A percentile compares a stretch with the other conserved stretches of the same genome.
Evolutionary conservation across 2,888 invertebrate species (phyloP).

Genomic region (Palloptera scutellata): DNA sequence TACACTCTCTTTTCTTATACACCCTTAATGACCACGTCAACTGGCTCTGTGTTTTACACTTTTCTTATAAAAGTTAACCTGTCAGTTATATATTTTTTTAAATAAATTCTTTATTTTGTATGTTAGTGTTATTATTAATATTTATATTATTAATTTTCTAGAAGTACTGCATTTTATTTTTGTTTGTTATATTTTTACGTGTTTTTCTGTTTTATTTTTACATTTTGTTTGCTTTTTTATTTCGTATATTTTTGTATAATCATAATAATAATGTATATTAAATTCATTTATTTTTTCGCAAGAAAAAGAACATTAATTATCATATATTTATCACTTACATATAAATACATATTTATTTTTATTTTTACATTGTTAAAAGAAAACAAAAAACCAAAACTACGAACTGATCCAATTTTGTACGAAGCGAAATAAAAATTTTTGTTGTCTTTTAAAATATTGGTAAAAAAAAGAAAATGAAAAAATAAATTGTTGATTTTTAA

Average conservation of each 20-base stretch:
- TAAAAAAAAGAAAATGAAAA: background rate
- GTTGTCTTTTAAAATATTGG: conserved; percentile 20
- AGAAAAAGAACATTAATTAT: conserved; percentile 24
- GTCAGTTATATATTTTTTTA: conserved; percentile 24
- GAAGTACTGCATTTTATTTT: conserved; percentile 21
- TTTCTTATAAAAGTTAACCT: conserved; percentile 16
- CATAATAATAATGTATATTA: conserved; percentile 22
- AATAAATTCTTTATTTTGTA: conserved; percentile 20
- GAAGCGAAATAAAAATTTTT: conserved; percentile 37
- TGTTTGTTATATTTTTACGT: conserved; percentile 23
- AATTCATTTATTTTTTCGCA: conserved; percentile 31
- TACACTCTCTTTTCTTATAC: too few species aligned
- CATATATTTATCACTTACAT: conserved; percentile 25
- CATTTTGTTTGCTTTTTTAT: conserved; percentile 31
- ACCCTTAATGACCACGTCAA: too few species aligned
- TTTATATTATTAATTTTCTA: conserved; percentile 17
- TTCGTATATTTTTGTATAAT: conserved; percentile 27
- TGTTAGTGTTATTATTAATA: conserved; percentile 29
- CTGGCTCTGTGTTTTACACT: background rate
- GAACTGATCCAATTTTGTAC: conserved; percentile 39
- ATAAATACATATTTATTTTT: conserved; percentile 30
- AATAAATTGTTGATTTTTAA: conserved; percentile 12
- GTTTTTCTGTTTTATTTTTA: conserved; percentile 35
- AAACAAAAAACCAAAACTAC: too few species aligned
- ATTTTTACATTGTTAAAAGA: conserved; percentile 35